A percentile compares a stretch with the other conserved stretches of the same genome.
Evolutionary conservation across 2,888 invertebrate genomes (phyloP).

Genomic region (Oxytorus armatus): DNA sequence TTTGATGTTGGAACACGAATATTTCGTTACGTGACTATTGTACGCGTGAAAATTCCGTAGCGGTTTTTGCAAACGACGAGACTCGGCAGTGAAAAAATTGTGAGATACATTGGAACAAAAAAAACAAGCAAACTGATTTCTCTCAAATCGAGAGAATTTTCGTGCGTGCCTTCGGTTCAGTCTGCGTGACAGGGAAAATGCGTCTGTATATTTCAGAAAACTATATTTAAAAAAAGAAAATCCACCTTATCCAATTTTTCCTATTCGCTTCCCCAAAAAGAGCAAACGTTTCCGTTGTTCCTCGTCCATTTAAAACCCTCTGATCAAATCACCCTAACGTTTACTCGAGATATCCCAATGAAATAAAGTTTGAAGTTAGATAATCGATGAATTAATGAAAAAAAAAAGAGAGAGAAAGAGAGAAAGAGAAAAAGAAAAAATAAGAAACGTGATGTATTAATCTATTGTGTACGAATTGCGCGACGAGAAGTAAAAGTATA

Average conservation of each 20-base stretch:
- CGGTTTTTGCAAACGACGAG: neutral
- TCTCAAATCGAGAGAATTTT: slow-evolving; percentile 33
- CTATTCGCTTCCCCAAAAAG: slow-evolving; percentile 22
- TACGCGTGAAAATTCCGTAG: too few relatives aligned
- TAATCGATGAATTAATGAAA: slow-evolving; percentile 61
- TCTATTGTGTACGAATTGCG: slow-evolving; percentile 52
- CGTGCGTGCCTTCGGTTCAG: slow-evolving; percentile 53
- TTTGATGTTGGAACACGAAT: too few relatives aligned
- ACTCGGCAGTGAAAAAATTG: neutral
- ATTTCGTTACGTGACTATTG: too few relatives aligned
- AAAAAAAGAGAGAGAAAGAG: slow-evolving; percentile 2
- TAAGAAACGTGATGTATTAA: slow-evolving; percentile 51
- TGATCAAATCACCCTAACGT: slow-evolving; percentile 15
- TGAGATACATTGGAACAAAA: neutral
- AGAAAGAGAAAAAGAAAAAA: slow-evolving; percentile 10
- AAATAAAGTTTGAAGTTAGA: slow-evolving; percentile 50
- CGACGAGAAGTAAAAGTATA: slow-evolving; percentile 53
- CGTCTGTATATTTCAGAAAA: slow-evolving; percentile 25
- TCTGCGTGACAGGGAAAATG: slow-evolving; percentile 39
- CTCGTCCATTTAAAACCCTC: slow-evolving; percentile 11
- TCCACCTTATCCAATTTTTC: neutral
- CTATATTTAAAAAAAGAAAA: neutral
- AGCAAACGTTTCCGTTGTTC: neutral
- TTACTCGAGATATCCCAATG: slow-evolving; percentile 39
- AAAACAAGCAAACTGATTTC: slow-evolving; percentile 29